Evolutionary conservation across 2,113 vertebrate species (phyloP), one percentile per base, ranked within the genome.

Genomic region (Rostratula benghalensis): DNA sequence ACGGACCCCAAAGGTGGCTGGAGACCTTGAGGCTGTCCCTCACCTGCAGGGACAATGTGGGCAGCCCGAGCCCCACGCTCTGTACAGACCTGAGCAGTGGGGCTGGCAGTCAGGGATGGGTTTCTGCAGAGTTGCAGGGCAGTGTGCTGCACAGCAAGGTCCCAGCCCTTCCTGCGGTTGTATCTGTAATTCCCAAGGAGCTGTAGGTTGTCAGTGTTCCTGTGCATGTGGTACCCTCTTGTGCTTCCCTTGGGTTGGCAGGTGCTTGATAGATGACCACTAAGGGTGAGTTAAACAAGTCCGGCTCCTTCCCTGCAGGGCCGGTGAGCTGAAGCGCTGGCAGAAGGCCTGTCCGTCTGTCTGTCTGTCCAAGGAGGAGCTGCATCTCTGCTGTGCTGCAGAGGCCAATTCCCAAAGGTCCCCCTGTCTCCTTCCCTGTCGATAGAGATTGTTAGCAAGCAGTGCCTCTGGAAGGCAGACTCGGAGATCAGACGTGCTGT

Each of bases 1-100:
- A 27, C 28, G 39, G 50, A 7, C 39, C 1, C 3, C 0, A 1
- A 35, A 37, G 60, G 82, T 22, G 48, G 48, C 59, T 45, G 37
- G 57, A 53, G 48, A 3, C 39, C 4, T 31, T 31, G 37, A 31
- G 56, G 31, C 37, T 1, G 1, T 83, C 39, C 54, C 67, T 50
- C 0, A 1, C 18, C 60, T 53, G 19, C 13, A 6, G 24, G 31
- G 60, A 10, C 30, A 9, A 9, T 0, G 3, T 4, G 4, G n/a
- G 54, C 43, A 59, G 21, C 79, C 43, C 8, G 1, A 23, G 33
- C 51, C 43, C 17, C n/a, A 21, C 6, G 39, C 24, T 22, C 60
- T 10, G 2, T 11, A 8, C 24, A 28, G 39, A 25, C 25, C 37
- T 19, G 33, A 30, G 21, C 19, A 0, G 6, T 4, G 2, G 82